Conservation (phyloP, 2,113 vertebrate species). For the Tachycineta bicolor region DNA sequence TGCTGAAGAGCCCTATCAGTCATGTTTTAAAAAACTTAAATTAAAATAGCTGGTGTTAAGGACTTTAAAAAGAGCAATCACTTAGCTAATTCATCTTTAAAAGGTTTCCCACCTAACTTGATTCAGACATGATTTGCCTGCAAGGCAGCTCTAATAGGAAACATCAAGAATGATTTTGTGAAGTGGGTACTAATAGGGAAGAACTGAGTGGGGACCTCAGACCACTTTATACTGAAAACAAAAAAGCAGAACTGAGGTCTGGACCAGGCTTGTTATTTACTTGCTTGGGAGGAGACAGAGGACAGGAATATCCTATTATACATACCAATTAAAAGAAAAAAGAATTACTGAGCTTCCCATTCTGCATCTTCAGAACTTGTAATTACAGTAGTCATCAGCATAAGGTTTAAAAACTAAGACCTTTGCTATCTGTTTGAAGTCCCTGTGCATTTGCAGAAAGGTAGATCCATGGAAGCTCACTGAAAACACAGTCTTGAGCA, state of each 20-base stretch:
- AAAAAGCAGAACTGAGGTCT: not conserved
- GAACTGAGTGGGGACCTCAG: not conserved
- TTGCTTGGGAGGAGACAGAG: not conserved
- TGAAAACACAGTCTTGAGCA: not conserved
- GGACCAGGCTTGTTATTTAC: not conserved
- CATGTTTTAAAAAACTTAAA: constrained; percentile 44
- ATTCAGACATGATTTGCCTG: constrained; percentile 33
- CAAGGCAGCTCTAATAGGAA: constrained; percentile 23
- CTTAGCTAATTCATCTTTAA: constrained; percentile 47
- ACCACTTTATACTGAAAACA: not conserved
- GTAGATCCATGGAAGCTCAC: not conserved
- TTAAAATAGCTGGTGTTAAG: constrained; percentile 47
- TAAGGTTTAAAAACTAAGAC: not conserved
- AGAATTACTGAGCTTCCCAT: not conserved
- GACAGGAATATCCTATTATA: not conserved
- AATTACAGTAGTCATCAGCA: not conserved
- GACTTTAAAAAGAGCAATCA: constrained; percentile 32
- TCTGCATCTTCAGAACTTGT: not conserved
- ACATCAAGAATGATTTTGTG: not conserved
- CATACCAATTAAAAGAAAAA: not conserved
- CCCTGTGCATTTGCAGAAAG: not conserved
- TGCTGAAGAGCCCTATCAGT: constrained; percentile 31
- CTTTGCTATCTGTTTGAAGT: not conserved
- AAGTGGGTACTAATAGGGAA: not conserved
- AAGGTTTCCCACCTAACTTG: constrained; percentile 28